Percentiles rank a stretch among this genome's conserved stretches.
Evolutionary conservation across 2,113 vertebrate species (phyloP).

Genomic region (Miniopterus natalensis): DNA sequence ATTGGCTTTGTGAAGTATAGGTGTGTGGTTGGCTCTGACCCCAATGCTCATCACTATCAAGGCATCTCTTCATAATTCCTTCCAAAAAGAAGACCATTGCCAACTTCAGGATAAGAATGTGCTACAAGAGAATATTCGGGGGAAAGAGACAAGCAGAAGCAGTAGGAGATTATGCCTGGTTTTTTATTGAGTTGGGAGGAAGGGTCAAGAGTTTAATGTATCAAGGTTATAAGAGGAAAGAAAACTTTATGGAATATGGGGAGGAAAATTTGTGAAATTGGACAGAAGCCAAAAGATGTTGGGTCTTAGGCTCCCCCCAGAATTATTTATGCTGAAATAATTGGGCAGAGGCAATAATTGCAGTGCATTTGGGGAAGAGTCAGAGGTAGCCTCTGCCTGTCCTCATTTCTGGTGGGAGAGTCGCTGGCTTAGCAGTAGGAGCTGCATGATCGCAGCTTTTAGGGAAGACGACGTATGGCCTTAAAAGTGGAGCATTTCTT

Average conservation of each 20-base stretch:
- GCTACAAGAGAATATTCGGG: not conserved
- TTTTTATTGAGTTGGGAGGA: not conserved
- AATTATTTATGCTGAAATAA: not conserved
- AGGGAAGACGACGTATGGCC: not conserved
- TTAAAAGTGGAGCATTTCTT: constrained; percentile 45
- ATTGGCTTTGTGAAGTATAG: constrained; percentile 24
- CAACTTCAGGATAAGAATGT: constrained; percentile 54
- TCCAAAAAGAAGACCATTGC: not conserved
- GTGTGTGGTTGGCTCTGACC: not conserved
- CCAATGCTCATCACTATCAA: not conserved
- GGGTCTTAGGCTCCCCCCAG: not conserved
- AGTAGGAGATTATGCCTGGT: not conserved
- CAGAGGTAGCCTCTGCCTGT: not conserved
- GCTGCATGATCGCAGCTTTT: not conserved
- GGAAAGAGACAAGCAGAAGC: not conserved
- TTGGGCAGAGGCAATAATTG: not conserved
- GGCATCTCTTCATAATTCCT: constrained; percentile 4
- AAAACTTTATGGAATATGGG: constrained; percentile 27
- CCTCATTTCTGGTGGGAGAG: not conserved
- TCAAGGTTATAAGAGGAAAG: constrained; percentile 18
- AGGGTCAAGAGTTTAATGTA: not conserved
- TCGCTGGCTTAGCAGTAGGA: constrained; percentile 16
- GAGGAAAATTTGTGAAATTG: constrained; percentile 39
- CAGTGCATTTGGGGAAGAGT: not conserved
- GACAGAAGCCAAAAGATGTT: constrained; percentile 26